Conservation (phyloP, 2,888 invertebrate genomes). For the Trichopoda pennipes region DNA sequence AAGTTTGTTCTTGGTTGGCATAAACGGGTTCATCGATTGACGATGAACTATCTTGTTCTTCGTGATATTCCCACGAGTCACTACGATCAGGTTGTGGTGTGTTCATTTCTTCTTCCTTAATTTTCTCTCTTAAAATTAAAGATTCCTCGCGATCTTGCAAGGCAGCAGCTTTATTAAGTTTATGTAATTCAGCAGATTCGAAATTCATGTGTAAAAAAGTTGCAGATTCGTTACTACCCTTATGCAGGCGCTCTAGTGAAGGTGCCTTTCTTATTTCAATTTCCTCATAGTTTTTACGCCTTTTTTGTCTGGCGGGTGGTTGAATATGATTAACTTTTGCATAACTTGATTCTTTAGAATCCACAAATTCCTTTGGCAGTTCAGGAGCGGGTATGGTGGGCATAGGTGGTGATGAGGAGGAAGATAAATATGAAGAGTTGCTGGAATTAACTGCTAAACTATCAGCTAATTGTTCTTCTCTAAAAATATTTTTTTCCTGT, state of each 20-base stretch:
- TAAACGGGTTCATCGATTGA: slow-evolving; percentile 79
- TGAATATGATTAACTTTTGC: slow-evolving; percentile 72
- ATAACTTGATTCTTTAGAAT: slow-evolving; percentile 71
- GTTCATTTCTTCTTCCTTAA: slow-evolving; percentile 73
- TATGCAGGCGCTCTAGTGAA: not conserved
- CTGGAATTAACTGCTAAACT: slow-evolving; percentile 70
- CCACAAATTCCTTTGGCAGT: slow-evolving; percentile 70
- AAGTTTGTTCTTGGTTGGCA: slow-evolving; percentile 79
- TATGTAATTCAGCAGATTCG: slow-evolving; percentile 76
- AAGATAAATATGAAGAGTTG: slow-evolving; percentile 71
- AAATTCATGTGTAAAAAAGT: slow-evolving; percentile 73
- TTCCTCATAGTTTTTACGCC: slow-evolving; percentile 77
- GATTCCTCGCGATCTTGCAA: slow-evolving; percentile 75
- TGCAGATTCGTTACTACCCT: not conserved
- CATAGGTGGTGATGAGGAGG: slow-evolving; percentile 75
- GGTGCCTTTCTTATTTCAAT: slow-evolving; percentile 74
- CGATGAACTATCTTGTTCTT: slow-evolving; percentile 71
- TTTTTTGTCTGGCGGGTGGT: slow-evolving; percentile 76
- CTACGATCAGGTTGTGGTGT: slow-evolving; percentile 79
- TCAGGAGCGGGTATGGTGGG: slow-evolving; percentile 79
- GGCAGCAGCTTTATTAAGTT: slow-evolving; percentile 73
- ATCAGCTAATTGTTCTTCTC: slow-evolving; percentile 55
- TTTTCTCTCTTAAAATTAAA: slow-evolving; percentile 73
- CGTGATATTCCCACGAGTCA: slow-evolving; percentile 80
- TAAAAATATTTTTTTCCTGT: slow-evolving; percentile 47